Percentiles rank a stretch among this genome's conserved stretches.
Evolutionary conservation across 1,140 invertebrate genomes (phyloP).

Genomic region (Palaemon carinicauda): DNA sequence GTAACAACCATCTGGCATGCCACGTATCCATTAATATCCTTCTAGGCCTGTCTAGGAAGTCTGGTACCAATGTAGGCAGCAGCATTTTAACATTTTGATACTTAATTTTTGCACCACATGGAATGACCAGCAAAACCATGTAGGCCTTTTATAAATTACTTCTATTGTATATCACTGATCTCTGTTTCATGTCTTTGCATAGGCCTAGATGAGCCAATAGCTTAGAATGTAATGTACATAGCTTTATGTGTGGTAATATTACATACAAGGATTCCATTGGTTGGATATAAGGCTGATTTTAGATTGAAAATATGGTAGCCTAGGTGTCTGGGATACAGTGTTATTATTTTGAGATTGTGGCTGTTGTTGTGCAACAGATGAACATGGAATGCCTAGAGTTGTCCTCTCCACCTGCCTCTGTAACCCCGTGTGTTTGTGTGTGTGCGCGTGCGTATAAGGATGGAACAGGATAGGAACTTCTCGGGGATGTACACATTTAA

Average conservation of each 20-base stretch:
- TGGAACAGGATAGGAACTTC: constrained; percentile 13
- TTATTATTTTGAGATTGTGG: constrained; percentile 48
- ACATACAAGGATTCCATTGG: constrained; percentile 39
- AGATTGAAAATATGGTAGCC: constrained; percentile 40
- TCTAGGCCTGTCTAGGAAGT: constrained; percentile 52
- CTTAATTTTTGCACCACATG: constrained; percentile 46
- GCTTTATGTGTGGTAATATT: constrained; percentile 51
- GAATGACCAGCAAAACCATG: constrained; percentile 51
- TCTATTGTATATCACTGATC: constrained; percentile 43
- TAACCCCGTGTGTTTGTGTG: not conserved
- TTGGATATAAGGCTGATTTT: constrained; percentile 42
- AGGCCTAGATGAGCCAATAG: constrained; percentile 50
- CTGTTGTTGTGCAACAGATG: constrained; percentile 49
- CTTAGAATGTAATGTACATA: constrained; percentile 52
- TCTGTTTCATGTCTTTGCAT: constrained; percentile 50
- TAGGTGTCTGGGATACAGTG: constrained; percentile 46
- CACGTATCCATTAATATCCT: constrained; percentile 49
- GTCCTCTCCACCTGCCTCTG: constrained; percentile 42
- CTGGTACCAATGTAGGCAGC: constrained; percentile 46
- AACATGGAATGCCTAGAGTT: constrained; percentile 40
- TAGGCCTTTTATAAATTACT: constrained; percentile 51
- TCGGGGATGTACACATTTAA: not conserved
- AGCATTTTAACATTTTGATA: constrained; percentile 40
- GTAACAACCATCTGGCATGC: constrained; percentile 46
- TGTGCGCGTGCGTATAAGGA: not conserved